Percentiles rank a stretch among this genome's conserved stretches.
phyloP scores from a whole-genome alignment of 2,797 vertebrate genomes.

The Mus minutoides region DNA sequence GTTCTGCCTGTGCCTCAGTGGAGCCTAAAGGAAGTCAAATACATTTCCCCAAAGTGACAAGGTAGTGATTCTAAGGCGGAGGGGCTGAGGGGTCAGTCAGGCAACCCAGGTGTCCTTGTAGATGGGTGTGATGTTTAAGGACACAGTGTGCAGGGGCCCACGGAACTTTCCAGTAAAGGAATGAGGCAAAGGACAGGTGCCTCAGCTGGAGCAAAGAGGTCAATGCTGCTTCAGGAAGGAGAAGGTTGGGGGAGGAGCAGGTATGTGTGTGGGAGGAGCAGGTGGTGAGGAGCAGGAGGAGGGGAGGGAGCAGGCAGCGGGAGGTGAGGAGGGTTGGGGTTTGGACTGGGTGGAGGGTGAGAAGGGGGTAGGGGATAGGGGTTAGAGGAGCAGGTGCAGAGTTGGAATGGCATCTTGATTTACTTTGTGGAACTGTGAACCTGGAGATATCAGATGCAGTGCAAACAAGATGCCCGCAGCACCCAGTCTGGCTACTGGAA shows the following conservation, averaged over 20 bases:
- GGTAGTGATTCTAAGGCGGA: neutral
- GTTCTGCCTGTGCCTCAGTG: neutral
- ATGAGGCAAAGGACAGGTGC: neutral
- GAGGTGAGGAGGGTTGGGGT: neutral
- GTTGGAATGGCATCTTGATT: neutral
- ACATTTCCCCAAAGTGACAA: neutral
- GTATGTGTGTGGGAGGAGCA: no score
- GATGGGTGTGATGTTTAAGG: neutral
- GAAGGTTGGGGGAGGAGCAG: neutral
- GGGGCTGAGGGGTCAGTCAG: neutral
- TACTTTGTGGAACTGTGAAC: neutral
- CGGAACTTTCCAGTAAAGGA: neutral
- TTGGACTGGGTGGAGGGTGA: neutral
- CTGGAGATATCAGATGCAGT: neutral
- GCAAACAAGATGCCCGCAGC: neutral
- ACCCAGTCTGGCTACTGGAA: neutral
- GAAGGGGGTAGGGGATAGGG: no score
- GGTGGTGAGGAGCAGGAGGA: neutral
- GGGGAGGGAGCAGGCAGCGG: no score
- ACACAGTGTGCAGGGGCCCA: neutral
- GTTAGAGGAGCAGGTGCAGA: neutral
- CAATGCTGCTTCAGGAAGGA: neutral
- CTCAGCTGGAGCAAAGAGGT: neutral
- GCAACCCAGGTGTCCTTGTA: neutral
- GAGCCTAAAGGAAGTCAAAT: neutral